Conservation (phyloP, 2,797 vertebrate species). For the Sebastolobus altivelis region DNA sequence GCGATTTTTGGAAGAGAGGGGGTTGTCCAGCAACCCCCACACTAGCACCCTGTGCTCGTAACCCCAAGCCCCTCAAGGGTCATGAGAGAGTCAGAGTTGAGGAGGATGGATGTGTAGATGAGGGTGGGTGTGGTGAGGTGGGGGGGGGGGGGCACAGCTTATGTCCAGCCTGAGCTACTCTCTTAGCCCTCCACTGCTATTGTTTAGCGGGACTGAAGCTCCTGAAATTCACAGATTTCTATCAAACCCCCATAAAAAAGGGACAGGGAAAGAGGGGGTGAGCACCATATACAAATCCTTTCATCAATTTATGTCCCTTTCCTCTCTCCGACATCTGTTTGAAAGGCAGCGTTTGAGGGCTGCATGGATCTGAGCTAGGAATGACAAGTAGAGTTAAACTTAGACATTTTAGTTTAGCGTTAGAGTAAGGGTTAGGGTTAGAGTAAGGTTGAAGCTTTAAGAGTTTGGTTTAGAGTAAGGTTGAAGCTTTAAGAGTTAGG, state of each 20-base stretch:
- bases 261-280: conserved; percentile 9
- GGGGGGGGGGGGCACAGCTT: conserved; percentile 50
- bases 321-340: neutral
- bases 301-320: conserved; percentile 1
- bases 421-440: neutral
- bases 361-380: neutral
- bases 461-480: too few relatives aligned
- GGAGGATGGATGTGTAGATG: conserved; percentile 73
- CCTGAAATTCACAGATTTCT: conserved; percentile 78
- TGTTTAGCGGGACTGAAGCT: conserved; percentile 65
- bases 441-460: neutral
- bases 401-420: neutral
- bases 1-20: conserved; percentile 55
- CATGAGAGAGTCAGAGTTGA: conserved; percentile 80
- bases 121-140: conserved; percentile 8
- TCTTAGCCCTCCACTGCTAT: conserved; percentile 57
- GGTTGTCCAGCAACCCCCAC: conserved; percentile 69
- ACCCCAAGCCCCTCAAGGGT: conserved; percentile 75
- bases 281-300: conserved; percentile 16
- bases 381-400: neutral
- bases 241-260: conserved; percentile 35
- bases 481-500: too few relatives aligned
- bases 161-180: conserved; percentile 58
- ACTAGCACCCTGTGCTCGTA: conserved; percentile 50
- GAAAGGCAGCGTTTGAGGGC: neutral